phyloP scores from a whole-genome alignment of 2,888 invertebrate species.

The Bembecia ichneumoniformis region DNA sequence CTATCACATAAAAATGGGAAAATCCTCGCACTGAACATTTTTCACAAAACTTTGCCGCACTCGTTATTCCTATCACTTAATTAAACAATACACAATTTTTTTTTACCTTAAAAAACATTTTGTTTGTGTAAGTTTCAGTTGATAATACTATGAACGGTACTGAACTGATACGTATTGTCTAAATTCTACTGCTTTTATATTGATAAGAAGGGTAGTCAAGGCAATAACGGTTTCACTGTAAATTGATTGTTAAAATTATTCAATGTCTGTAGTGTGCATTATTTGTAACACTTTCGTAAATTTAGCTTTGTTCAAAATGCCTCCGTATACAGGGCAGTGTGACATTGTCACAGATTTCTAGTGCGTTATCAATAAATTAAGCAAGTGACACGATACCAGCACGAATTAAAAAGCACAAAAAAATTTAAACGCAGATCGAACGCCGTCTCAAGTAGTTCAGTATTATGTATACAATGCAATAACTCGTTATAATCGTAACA shows the following conservation, averaged over 20 bases:
- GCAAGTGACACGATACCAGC: constrained; percentile 22
- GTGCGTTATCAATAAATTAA: constrained; percentile 6
- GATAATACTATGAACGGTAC: constrained; percentile 28
- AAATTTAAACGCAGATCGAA: constrained; percentile 3
- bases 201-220: constrained; percentile 48
- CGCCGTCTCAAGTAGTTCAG: no score
- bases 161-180: constrained; percentile 46
- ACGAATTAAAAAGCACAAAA: constrained; percentile 28
- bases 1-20: no score
- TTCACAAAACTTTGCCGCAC: no score
- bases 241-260: constrained; percentile 37
- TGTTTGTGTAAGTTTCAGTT: constrained; percentile 15
- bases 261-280: constrained; percentile 29
- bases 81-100: no score
- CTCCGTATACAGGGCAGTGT: constrained; percentile 26
- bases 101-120: constrained; percentile 56
- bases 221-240: constrained; percentile 58
- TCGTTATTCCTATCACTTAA: no score
- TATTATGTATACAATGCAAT: no score
- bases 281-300: constrained; percentile 47
- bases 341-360: constrained; percentile 29
- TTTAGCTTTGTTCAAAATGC: constrained; percentile 21
- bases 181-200: constrained; percentile 57
- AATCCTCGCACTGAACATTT: no score
- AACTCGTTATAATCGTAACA: no score